A percentile compares a stretch with the other conserved stretches of the same genome.
These are phyloP conservation scores for Dendropsophus ebraccatus DNA, from an alignment of 2,113 vertebrate species.

Conservation along the genomic window DNA sequence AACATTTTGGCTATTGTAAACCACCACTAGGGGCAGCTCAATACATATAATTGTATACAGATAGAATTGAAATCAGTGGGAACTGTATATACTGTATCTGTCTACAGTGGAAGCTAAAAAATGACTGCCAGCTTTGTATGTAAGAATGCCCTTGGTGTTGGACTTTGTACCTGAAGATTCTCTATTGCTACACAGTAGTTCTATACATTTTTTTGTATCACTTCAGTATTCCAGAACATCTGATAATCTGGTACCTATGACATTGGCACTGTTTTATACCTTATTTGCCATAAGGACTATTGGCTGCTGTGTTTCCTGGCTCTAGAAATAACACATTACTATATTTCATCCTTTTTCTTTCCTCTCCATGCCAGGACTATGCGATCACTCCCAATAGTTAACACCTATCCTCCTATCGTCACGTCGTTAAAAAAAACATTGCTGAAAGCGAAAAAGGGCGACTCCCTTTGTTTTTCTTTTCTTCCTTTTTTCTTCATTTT, in stretches of 20 bases:
- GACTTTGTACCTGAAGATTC: too few relatives aligned
- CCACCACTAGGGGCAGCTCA: background rate
- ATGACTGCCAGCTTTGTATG: too few relatives aligned
- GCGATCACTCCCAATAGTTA: background rate
- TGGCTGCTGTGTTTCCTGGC: background rate
- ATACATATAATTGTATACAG: background rate
- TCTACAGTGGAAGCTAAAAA: too few relatives aligned
- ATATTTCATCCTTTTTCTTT: background rate
- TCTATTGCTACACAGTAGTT: background rate
- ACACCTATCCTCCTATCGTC: slow-evolving; percentile 23
- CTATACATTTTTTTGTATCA: background rate
- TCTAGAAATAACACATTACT: slow-evolving; percentile 2
- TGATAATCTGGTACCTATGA: background rate
- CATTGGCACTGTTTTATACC: background rate
- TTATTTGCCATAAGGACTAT: background rate
- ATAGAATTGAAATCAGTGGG: background rate
- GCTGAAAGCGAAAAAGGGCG: slow-evolving; percentile 41
- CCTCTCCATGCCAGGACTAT: slow-evolving; percentile 18
- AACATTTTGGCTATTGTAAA: background rate
- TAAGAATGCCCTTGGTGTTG: too few relatives aligned
- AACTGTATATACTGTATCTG: too few relatives aligned
- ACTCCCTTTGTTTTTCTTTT: slow-evolving; percentile 52
- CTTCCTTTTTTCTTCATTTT: slow-evolving; percentile 29
- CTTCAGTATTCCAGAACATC: background rate
- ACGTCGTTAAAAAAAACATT: slow-evolving; percentile 43